Base-by-base conservation (phyloP, 2,113 vertebrate species). In the Phrynosoma blainvillii region DNA sequence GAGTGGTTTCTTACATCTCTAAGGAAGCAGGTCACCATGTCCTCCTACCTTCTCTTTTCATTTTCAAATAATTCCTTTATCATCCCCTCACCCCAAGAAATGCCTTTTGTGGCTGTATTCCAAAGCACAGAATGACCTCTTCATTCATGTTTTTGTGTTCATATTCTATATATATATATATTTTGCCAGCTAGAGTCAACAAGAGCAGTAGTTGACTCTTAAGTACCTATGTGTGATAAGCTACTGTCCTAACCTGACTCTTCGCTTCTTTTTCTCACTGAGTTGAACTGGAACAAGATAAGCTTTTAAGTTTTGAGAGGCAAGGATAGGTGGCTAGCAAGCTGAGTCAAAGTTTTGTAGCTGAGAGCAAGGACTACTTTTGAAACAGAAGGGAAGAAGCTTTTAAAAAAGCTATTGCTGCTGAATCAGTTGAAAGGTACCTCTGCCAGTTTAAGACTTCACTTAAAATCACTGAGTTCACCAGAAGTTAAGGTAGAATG, bases 391-490 rank as follows among this genome's bases (percentile, higher is more conserved):
- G 27, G n/a, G 71, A 56, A 74, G 47, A 73, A 27, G 13, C 56
- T 76, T 76, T 14, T 77, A 56, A 42, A 65, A 21, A 77, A 85
- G 40, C 32, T 36, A 47, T 77, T 85, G 32, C 52, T 77, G 8
- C 36, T 65, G 54, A 66, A 77, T 66, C 52, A 18, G n/a, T 75
- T 75, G 52, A 36, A 84, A 84, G 56, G 18, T 56, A 84, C 36
- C 59, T 66, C 18, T 65, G 40, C 40, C 36, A 77, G 66, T 85
- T 52, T 66, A 85, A 78, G 40, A 65, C 20, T 85, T 77, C 75
- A 85, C 74, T 68, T 85, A 65, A 79, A 77, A 52, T 62, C 56
- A 85, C 76, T 77, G 76, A 42, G 25, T 77, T 77, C 20, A 6
- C 56, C 32, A 65, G 73, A n/a, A 76, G 16, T 54, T 77, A 54